Evolutionary conservation across 1,140 invertebrate genomes (phyloP), one percentile per base, ranked within the genome.

Genomic region (Mylabris phalerata): DNA sequence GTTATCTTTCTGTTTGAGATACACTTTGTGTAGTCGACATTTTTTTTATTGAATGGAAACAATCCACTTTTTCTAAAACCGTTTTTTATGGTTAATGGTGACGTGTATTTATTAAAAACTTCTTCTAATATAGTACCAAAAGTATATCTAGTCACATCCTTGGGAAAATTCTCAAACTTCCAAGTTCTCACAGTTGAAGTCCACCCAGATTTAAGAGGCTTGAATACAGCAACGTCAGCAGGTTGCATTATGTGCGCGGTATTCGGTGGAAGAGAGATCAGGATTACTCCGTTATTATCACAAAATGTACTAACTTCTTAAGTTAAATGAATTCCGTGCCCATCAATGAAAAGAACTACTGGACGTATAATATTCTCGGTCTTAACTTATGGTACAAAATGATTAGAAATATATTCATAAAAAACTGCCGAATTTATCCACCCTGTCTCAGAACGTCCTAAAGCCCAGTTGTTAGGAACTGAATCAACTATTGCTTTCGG

Each of bases 401-500:
- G 40, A 59, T 78, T 76, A 4, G 66, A 58, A 10, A 76, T 59
- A 57, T 73, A 78, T 67, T 75, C 74, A 62, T 65, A 75, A 62
- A 77, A 77, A 3, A 67, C 63, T 61, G 73, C 69, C 11, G 50
- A 50, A 7, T 56, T 69, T 67, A 77, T 77, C 73, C 73, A 77
- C 0, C 75, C 74, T 5, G 47, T 66, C 11, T 77, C 71, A 40
- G 66, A 67, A 49, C 58, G 67, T 5, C 71, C 73, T 7, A 77
- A 24, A 19, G 25, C 57, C 71, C 74, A 77, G 13, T 64, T 46
- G 54, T 61, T 26, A 11, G 73, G 71, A 24, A 74, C 60, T 51
- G 27, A 32, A 4, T 32, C 27, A 32, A 32, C 27, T 32, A 32
- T n/a, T n/a, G n/a, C n/a, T n/a, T n/a, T n/a, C n/a, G n/a, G n/a